Evolutionary conservation across 1,140 invertebrate genomes (phyloP).

Genomic region (Neotoxoptera formosana): DNA sequence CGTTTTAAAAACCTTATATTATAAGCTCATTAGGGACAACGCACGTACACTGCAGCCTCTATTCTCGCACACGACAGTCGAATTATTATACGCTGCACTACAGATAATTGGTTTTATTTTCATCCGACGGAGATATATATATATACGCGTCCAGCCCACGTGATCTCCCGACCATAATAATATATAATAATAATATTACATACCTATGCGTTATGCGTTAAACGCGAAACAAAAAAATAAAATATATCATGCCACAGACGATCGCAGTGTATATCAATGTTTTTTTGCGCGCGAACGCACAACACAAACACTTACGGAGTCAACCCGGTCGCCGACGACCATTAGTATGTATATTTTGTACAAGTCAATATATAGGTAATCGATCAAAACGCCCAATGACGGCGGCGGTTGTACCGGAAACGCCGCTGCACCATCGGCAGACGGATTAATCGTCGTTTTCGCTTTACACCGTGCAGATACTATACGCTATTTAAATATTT

Average conservation of each 20-base stretch:
- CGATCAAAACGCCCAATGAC: neutral
- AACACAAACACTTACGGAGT: neutral
- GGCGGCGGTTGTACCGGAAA: neutral
- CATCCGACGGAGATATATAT: too few relatives aligned
- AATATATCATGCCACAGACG: neutral
- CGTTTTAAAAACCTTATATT: neutral
- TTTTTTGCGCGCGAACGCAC: neutral
- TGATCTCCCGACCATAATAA: neutral
- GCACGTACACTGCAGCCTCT: neutral
- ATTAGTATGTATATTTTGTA: neutral
- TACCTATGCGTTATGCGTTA: neutral
- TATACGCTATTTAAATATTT: neutral
- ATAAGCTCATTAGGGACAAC: neutral
- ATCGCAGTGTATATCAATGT: neutral
- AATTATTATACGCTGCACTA: neutral
- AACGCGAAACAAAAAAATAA: neutral
- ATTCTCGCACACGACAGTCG: neutral
- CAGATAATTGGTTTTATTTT: conserved; percentile 1
- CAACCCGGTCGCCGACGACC: neutral
- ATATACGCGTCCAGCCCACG: neutral
- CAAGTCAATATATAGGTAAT: neutral
- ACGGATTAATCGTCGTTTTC: neutral
- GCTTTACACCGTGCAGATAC: neutral
- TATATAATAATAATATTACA: too few relatives aligned
- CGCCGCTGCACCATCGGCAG: neutral